phyloP scores from a whole-genome alignment of 2,113 vertebrate genomes.

The Vulpes vulpes region DNA sequence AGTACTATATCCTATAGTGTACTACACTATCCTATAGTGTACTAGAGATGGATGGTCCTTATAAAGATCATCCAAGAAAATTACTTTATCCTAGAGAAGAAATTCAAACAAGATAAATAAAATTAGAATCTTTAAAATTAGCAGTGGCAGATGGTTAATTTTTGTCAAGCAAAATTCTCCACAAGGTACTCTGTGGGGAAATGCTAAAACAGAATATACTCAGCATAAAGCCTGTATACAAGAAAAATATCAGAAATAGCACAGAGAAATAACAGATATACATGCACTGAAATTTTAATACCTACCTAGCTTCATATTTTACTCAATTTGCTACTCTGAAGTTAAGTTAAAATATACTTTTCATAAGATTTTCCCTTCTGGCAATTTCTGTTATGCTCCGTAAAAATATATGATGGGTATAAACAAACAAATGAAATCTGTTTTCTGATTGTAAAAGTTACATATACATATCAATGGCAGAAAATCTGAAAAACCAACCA shows the following conservation, averaged over 20 bases:
- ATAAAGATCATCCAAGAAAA: background rate
- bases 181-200: background rate
- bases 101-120: background rate
- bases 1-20: no score
- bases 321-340: background rate
- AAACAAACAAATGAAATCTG: background rate
- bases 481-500: background rate
- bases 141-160: background rate
- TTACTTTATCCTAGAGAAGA: background rate
- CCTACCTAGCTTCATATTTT: background rate
- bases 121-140: constrained; percentile 1
- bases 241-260: background rate
- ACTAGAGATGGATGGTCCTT: background rate
- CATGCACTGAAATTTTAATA: background rate
- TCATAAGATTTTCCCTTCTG: background rate
- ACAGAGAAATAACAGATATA: background rate
- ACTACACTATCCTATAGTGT: background rate
- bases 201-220: background rate
- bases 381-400: background rate
- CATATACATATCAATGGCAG: background rate
- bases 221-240: background rate
- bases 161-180: constrained; percentile 51
- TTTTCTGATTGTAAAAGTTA: constrained; percentile 29
- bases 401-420: background rate
- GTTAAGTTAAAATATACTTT: constrained; percentile 23